Percentiles rank a stretch among this genome's conserved stretches.
phyloP scores from a whole-genome alignment of 2,113 vertebrate species.

The Apeltes quadracus region DNA sequence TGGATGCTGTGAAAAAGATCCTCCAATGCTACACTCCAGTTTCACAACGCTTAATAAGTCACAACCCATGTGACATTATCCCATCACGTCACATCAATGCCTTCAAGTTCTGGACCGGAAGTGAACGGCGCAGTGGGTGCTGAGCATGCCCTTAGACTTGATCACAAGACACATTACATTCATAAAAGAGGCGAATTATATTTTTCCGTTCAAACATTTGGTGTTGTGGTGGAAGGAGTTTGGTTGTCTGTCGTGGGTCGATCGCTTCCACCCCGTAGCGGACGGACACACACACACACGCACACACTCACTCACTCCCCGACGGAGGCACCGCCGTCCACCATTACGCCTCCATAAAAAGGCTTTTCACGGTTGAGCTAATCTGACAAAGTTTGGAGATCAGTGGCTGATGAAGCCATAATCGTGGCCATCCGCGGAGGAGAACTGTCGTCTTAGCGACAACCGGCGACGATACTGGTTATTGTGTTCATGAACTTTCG shows the following conservation, averaged over 20 bases:
- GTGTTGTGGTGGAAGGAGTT: constrained; percentile 62
- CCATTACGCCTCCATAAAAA: constrained; percentile 78
- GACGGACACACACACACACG: constrained; percentile 61
- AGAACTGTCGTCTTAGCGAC: not conserved
- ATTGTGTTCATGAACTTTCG: constrained; percentile 36
- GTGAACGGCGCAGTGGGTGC: not conserved
- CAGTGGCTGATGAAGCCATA: constrained; percentile 50
- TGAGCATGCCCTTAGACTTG: not conserved
- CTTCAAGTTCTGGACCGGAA: constrained; percentile 2
- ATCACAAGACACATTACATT: not conserved
- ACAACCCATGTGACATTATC: not conserved
- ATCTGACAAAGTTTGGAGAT: constrained; percentile 77
- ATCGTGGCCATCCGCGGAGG: constrained; percentile 18
- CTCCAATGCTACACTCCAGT: not conserved
- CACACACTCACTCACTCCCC: constrained; percentile 67
- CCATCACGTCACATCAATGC: not conserved
- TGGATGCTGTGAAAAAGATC: not conserved
- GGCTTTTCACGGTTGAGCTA: constrained; percentile 77
- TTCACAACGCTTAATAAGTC: not conserved
- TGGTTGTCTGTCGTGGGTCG: constrained; percentile 31
- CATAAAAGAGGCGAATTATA: constrained; percentile 7
- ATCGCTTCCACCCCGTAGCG: constrained; percentile 51
- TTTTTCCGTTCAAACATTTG: not conserved
- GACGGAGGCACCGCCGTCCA: constrained; percentile 67
- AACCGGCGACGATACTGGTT: not conserved